Conservation (phyloP, 2,113 vertebrate genomes). For the Procapra przewalskii region DNA sequence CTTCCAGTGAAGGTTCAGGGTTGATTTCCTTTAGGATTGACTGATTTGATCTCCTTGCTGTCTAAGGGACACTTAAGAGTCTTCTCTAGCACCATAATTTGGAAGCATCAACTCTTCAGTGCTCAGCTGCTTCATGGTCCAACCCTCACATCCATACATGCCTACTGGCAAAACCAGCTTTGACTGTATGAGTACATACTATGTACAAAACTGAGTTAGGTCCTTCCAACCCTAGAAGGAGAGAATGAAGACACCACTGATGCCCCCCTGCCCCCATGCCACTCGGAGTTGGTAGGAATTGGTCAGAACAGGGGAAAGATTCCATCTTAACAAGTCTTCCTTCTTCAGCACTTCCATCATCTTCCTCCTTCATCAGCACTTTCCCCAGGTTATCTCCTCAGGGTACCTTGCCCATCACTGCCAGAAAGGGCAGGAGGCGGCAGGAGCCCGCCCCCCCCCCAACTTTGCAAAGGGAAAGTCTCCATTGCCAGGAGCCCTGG, state of each 20-base stretch:
- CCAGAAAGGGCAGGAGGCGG: not conserved
- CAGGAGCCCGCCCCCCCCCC: rapidly evolving
- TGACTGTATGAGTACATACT: not conserved
- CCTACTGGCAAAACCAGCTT: not conserved
- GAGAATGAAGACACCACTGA: not conserved
- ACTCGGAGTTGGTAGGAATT: not conserved
- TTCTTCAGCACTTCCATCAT: not conserved
- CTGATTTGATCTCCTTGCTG: not conserved
- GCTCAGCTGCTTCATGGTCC: not conserved
- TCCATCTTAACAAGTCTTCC: not conserved
- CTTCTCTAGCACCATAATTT: not conserved
- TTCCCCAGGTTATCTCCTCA: not conserved
- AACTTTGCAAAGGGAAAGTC: not conserved
- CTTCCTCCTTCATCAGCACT: not conserved
- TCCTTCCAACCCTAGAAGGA: not conserved
- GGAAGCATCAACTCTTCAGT: not conserved
- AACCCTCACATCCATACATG: not conserved
- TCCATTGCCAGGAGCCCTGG: not conserved
- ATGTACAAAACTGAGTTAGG: not conserved
- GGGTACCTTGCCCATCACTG: rapidly evolving
- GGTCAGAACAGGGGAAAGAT: not conserved
- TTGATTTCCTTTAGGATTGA: not conserved
- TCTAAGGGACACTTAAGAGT: not conserved
- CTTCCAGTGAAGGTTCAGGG: not conserved
- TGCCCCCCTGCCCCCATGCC: not conserved